A percentile compares a stretch with the other conserved stretches of the same genome.
Evolutionary conservation across 2,797 vertebrate genomes (phyloP).

Genomic region (Neosilurus mollespiculum): DNA sequence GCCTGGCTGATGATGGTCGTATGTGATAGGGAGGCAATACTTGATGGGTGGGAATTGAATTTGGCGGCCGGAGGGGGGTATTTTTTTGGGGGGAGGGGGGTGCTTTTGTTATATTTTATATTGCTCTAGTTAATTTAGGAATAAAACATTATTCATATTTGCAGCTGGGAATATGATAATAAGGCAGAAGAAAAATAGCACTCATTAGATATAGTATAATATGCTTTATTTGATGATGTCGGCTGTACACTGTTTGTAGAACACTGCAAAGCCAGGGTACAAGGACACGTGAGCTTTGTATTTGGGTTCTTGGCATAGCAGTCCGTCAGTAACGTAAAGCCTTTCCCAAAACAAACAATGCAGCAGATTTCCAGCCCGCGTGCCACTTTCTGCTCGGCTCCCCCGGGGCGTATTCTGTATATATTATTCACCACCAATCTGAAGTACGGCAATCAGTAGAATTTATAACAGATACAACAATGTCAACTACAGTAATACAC

Average conservation of each 20-base stretch:
- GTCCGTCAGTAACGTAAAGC: neutral
- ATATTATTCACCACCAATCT: neutral
- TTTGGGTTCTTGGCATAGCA: neutral
- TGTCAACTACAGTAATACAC: slow-evolving; percentile 5
- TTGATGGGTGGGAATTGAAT: too few relatives aligned
- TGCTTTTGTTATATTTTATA: too few relatives aligned
- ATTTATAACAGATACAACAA: neutral
- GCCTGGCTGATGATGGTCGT: too few relatives aligned
- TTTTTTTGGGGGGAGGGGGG: too few relatives aligned
- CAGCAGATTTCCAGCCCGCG: neutral
- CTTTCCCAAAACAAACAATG: neutral
- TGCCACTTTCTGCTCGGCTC: neutral
- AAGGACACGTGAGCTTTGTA: neutral
- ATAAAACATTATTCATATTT: neutral
- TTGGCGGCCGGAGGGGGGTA: too few relatives aligned
- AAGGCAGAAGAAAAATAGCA: neutral
- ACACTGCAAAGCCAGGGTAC: neutral
- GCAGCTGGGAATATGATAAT: neutral
- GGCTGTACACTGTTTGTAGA: neutral
- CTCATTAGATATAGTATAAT: neutral
- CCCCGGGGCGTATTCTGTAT: neutral
- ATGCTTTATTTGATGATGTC: neutral
- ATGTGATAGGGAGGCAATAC: too few relatives aligned
- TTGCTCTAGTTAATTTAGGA: neutral
- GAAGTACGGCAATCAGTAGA: neutral